Conservation (phyloP, 2,797 vertebrate genomes). For the Pangasius sanitwongsei region DNA sequence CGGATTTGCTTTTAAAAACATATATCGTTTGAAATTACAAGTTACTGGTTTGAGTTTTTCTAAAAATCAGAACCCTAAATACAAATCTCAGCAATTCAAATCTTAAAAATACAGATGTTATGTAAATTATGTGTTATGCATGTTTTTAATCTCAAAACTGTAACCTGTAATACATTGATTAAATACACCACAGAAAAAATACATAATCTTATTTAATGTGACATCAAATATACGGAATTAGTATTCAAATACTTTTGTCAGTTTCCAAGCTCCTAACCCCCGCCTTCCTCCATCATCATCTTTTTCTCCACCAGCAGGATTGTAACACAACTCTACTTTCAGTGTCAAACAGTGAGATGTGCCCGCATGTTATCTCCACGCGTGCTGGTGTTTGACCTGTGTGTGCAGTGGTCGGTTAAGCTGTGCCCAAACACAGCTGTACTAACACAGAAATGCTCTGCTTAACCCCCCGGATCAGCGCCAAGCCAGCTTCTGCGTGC, state of each 20-base stretch:
- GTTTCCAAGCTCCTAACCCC: not conserved
- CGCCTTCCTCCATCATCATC: not conserved
- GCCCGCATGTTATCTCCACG: not conserved
- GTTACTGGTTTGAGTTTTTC: not conserved
- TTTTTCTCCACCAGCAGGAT: not conserved
- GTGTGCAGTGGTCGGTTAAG: constrained; percentile 12
- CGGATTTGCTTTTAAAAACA: not conserved
- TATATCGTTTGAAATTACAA: not conserved
- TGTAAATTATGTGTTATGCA: not conserved
- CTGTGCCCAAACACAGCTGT: constrained; percentile 50
- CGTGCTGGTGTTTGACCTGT: constrained; percentile 3
- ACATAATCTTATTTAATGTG: not conserved
- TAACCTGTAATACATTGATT: not conserved
- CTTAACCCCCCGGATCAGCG: constrained; percentile 1
- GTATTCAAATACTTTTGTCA: not conserved
- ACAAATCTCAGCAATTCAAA: not conserved
- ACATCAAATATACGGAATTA: not conserved
- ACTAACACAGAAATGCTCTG: constrained; percentile 43
- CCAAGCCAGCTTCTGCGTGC: constrained; percentile 1
- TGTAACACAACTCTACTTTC: not conserved
- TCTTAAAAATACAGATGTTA: not conserved
- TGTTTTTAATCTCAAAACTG: not conserved
- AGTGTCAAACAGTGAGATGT: not conserved
- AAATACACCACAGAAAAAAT: not conserved
- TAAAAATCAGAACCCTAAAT: not conserved